These are phyloP conservation scores for Otus scops DNA, from an alignment of 2,797 vertebrate species.

Conservation along the genomic window DNA sequence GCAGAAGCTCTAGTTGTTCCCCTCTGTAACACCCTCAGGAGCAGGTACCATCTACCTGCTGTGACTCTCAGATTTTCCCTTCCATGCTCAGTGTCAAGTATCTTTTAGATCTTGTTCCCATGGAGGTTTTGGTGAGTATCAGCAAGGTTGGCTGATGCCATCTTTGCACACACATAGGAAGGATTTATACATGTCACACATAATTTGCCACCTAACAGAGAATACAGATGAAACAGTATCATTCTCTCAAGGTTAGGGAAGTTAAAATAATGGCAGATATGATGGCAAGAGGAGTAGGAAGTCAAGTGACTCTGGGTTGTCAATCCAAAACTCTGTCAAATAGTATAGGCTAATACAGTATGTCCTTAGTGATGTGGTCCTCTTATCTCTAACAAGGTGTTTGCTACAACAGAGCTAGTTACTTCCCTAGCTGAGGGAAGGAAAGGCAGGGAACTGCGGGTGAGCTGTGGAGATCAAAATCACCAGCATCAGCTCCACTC, in stretches of 20 bases:
- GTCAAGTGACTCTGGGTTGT: not conserved
- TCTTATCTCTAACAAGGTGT: not conserved
- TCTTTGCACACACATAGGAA: not conserved
- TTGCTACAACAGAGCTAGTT: not conserved
- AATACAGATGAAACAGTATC: not conserved
- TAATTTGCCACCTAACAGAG: not conserved
- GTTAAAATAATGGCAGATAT: not conserved
- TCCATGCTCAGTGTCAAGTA: accelerated
- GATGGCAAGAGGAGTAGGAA: not conserved
- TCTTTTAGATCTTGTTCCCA: not conserved
- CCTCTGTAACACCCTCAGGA: not conserved
- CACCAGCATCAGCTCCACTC: not conserved
- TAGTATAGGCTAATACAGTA: not conserved
- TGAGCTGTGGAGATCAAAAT: not conserved
- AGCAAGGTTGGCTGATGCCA: not conserved
- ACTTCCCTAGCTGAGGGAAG: not conserved
- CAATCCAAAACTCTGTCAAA: not conserved
- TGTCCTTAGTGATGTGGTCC: not conserved
- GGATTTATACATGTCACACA: accelerated
- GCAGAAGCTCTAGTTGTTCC: not conserved
- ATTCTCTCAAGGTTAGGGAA: not conserved
- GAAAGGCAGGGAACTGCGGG: not conserved
- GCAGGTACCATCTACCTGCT: not conserved
- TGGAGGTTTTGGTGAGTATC: not conserved
- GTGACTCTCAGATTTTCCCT: not conserved